Evolutionary conservation across 64 coral and sea anemone species (phyloP).

Genomic region (Actinia tenebrosa): DNA sequence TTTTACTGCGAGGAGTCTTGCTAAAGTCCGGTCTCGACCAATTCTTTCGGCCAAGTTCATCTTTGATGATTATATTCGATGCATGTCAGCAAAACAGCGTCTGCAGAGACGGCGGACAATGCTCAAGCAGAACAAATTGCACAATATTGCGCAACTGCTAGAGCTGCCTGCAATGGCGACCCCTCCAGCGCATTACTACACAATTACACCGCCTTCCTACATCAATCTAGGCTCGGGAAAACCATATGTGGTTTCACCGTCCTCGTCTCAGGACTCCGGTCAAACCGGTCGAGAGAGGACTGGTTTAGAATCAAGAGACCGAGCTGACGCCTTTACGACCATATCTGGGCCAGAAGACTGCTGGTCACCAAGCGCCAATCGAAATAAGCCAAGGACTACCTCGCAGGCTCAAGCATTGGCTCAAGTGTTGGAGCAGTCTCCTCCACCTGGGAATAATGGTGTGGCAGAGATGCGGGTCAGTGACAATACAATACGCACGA

Average conservation of each 20-base stretch:
- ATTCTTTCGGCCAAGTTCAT: constrained; percentile 94
- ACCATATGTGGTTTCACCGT: constrained; percentile 24
- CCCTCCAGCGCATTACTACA: constrained; percentile 80
- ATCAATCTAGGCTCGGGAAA: constrained; percentile 63
- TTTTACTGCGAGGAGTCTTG: constrained; percentile 72
- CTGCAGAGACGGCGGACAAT: constrained; percentile 82
- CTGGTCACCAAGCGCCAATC: not conserved
- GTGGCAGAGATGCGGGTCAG: not conserved
- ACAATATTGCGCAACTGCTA: constrained; percentile 89
- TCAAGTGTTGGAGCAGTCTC: constrained; percentile 66
- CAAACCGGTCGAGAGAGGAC: not conserved
- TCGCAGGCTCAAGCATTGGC: constrained; percentile 26
- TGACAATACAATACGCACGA: not conserved
- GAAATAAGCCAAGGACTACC: not conserved
- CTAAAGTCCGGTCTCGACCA: constrained; percentile 82
- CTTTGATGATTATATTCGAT: constrained; percentile 99
- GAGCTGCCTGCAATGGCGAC: constrained; percentile 91
- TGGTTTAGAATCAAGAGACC: constrained; percentile 3
- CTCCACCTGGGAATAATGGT: constrained; percentile 40
- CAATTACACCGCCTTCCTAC: constrained; percentile 85
- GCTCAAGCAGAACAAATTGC: constrained; percentile 89
- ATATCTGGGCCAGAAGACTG: not conserved
- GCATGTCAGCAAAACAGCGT: constrained; percentile 95
- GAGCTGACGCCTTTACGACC: constrained; percentile 27
- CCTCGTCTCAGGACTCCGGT: constrained; percentile 21